Conservation (phyloP, 2,888 invertebrate species). For the Acanthopleura granulata region DNA sequence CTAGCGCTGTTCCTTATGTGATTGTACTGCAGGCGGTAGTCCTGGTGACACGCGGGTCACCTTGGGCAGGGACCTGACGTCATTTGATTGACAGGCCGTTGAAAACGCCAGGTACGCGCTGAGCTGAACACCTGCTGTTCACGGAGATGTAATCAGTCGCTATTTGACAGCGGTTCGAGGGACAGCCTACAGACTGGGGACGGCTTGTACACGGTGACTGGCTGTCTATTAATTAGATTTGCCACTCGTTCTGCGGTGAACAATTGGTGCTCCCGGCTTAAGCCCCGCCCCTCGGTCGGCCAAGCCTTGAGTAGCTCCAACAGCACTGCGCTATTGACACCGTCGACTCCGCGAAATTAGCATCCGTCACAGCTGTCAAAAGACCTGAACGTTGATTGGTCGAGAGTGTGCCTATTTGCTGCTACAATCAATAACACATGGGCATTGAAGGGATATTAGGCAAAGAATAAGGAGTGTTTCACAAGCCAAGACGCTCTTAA, state of each 20-base stretch:
- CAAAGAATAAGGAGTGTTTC: constrained; percentile 53
- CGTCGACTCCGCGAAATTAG: constrained; percentile 20
- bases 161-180: background rate
- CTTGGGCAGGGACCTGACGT: background rate
- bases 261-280: constrained; percentile 8
- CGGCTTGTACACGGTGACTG: background rate
- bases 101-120: constrained; percentile 9
- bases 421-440: constrained; percentile 51
- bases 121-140: constrained; percentile 15
- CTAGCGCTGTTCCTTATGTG: background rate
- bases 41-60: constrained; percentile 19
- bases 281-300: constrained; percentile 2
- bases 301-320: background rate
- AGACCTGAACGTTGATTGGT: constrained; percentile 44
- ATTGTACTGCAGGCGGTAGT: background rate
- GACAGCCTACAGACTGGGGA: background rate
- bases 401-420: constrained; percentile 45
- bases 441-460: constrained; percentile 56
- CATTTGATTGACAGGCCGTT: constrained; percentile 5
- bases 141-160: constrained; percentile 4
- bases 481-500: constrained; percentile 41
- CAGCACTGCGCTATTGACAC: background rate
- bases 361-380: constrained; percentile 25
- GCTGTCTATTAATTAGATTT: constrained; percentile 7
- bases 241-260: background rate